Evolutionary conservation across 2,113 vertebrate species (phyloP), one percentile per base, ranked within the genome.

Genomic region (Halcyon senegalensis): DNA sequence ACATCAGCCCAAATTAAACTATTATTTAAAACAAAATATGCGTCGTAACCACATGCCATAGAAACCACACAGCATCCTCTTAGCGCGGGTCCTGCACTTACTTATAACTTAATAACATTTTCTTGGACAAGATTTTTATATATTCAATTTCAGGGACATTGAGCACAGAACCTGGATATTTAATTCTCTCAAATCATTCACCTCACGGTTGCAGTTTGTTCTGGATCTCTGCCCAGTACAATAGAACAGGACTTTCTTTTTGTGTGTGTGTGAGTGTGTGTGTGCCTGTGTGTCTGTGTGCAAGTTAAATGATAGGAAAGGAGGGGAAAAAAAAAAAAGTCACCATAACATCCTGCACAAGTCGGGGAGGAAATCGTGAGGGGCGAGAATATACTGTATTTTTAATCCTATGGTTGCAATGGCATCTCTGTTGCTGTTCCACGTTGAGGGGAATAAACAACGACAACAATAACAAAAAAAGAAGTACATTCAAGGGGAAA

Each of bases 91-190:
- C 96, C 96, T 95, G 96, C 90, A 91, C 44, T 81, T 87, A 76
- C 97, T 97, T 96, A 96, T 97, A 98, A 90, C 97, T 97, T 98
- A 95, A 98, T 97, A 98, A 97, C 98, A 55, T 97, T 98, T 66
- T 62, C 87, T 86, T 86, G 97, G 97, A 96, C 98, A 97, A 97
- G 97, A 94, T 97, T 98, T 97, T 93, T 96, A 59, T 68, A 81
- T 79, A 66, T 84, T 90, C 74, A 28, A 43, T 83, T 95, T 95
- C 67, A 84, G 75, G 90, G 94, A 58, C 97, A 88, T 91, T 94
- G 94, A 94, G 89, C 96, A 93, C 93, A 97, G 97, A 98, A 64
- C 96, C 81, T 86, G 96, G 95, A 94, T 87, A 80, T 97, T 97
- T 96, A 97, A 97, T 97, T 96, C 84, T 77, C 77, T 55, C 92